phyloP scores from a whole-genome alignment of 2,888 invertebrate genomes.

The Himalopsyche tibetana region DNA sequence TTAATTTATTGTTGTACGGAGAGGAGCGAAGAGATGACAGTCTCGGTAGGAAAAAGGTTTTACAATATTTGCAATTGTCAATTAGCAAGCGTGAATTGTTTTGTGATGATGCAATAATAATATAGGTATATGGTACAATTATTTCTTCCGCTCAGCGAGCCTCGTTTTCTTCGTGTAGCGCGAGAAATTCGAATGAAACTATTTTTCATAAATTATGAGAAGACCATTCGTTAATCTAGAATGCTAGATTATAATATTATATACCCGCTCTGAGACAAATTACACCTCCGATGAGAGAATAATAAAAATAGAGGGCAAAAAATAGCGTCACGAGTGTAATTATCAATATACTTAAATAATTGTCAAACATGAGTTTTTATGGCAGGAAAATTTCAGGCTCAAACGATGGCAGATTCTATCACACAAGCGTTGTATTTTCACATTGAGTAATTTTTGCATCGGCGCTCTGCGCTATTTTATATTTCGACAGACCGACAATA shows the following conservation, averaged over 20 bases:
- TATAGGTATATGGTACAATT: not conserved
- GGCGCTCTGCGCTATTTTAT: not conserved
- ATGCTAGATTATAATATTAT: too few relatives aligned
- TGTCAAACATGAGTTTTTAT: slow-evolving; percentile 58
- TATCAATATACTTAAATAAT: slow-evolving; percentile 49
- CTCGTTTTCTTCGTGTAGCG: slow-evolving; percentile 45
- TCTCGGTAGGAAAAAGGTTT: slow-evolving; percentile 62
- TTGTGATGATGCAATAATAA: slow-evolving; percentile 42
- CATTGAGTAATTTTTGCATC: slow-evolving; percentile 5
- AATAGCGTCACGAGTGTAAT: slow-evolving; percentile 52
- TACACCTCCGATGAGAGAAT: slow-evolving; percentile 53
- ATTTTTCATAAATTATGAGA: slow-evolving; percentile 8
- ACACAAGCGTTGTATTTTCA: slow-evolving; percentile 53
- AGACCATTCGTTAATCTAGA: not conserved
- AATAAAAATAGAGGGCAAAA: slow-evolving; percentile 55
- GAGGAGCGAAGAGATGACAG: slow-evolving; percentile 24
- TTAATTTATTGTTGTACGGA: slow-evolving; percentile 2
- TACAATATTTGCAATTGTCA: slow-evolving; percentile 45
- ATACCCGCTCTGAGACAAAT: slow-evolving; percentile 50
- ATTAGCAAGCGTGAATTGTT: slow-evolving; percentile 53
- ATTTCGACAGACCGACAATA: not conserved
- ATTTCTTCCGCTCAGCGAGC: slow-evolving; percentile 36
- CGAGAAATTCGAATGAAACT: slow-evolving; percentile 11
- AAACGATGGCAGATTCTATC: slow-evolving; percentile 61
- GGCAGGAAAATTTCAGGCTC: slow-evolving; percentile 63